These are phyloP conservation scores for Motacilla alba DNA, from an alignment of 2,113 vertebrate species.

Conservation along the genomic window DNA sequence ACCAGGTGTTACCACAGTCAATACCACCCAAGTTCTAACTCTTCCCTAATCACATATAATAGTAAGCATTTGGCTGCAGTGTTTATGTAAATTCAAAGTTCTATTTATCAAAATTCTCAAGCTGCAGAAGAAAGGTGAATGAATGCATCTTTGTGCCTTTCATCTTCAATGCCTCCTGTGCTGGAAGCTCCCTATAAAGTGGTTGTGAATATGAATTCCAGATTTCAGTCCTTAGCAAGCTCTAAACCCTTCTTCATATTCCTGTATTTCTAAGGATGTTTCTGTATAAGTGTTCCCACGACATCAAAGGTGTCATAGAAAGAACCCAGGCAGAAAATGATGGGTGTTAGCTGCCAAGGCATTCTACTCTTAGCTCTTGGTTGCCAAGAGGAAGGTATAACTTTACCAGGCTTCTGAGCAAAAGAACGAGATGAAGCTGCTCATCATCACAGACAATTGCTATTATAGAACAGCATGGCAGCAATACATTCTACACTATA, in stretches of 20 bases:
- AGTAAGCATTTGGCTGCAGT: neutral
- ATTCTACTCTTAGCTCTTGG: neutral
- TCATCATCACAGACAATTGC: neutral
- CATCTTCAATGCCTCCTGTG: neutral
- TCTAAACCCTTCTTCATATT: neutral
- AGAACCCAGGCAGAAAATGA: conserved; percentile 39
- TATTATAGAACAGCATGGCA: neutral
- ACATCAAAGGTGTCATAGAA: conserved; percentile 49
- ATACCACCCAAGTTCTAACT: neutral
- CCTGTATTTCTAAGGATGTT: conserved; percentile 6
- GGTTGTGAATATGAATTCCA: neutral
- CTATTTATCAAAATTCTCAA: neutral
- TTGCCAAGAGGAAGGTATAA: conserved; percentile 3
- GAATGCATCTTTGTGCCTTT: neutral
- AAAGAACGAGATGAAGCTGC: neutral
- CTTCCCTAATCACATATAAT: neutral
- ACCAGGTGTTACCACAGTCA: neutral
- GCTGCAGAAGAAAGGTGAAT: neutral
- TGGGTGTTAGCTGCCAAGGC: conserved; percentile 34
- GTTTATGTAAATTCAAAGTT: neutral
- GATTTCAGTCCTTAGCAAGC: neutral
- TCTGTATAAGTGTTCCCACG: neutral
- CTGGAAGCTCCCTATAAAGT: neutral
- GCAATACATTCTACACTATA: neutral
- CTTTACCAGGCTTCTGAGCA: neutral